These are phyloP conservation scores for Thaumetopoea pityocampa DNA, from an alignment of 1,140 invertebrate species.

Conservation along the genomic window DNA sequence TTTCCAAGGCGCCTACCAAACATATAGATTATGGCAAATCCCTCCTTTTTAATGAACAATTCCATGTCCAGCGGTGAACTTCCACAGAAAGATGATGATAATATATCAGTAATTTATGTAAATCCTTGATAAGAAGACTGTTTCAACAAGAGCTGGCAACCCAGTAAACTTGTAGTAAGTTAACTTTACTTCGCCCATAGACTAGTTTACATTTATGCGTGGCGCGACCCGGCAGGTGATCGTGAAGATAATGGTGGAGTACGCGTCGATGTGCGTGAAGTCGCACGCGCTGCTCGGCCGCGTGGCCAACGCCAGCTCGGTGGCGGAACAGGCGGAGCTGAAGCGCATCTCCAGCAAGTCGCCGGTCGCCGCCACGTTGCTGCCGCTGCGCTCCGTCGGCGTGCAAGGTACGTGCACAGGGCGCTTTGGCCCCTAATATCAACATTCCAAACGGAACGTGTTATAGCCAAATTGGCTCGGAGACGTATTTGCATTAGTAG, in stretches of 20 bases:
- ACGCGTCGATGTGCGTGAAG: constrained; percentile 93
- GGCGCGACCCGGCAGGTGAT: constrained; percentile 88
- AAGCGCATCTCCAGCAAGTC: constrained; percentile 86
- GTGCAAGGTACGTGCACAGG: constrained; percentile 87
- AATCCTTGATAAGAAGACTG: no score
- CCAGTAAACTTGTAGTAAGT: no score
- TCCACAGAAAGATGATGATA: no score
- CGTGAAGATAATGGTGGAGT: constrained; percentile 95
- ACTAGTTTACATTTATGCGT: no score
- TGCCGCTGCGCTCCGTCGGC: constrained; percentile 97
- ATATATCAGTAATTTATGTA: no score
- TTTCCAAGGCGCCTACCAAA: no score
- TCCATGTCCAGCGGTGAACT: no score
- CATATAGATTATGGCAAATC: no score
- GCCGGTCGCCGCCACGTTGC: constrained; percentile 88
- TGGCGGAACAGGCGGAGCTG: constrained; percentile 84
- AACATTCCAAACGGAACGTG: background rate
- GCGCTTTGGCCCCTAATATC: background rate
- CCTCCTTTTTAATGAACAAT: no score
- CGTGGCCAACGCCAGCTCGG: constrained; percentile 88
- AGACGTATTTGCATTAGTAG: background rate
- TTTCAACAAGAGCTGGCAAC: no score
- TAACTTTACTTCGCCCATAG: no score
- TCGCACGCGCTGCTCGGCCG: constrained; percentile 94
- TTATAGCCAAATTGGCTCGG: background rate